These are phyloP conservation scores for Microctenopoma stevenorrisi DNA, from an alignment of 2,797 vertebrate genomes.

Conservation along the genomic window DNA sequence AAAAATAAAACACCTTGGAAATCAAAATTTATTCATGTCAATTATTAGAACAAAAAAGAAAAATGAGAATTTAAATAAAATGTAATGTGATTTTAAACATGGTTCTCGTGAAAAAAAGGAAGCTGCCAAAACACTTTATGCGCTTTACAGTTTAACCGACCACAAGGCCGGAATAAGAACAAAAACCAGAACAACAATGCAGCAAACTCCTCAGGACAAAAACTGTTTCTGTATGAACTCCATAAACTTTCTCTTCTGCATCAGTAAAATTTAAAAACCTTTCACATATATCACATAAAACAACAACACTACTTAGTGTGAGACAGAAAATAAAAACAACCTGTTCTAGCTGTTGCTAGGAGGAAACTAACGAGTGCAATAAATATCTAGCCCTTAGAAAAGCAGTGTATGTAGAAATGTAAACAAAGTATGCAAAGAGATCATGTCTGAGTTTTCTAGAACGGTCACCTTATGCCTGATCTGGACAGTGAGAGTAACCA, in stretches of 20 bases:
- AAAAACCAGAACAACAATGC: slow-evolving; percentile 38
- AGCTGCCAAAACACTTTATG: slow-evolving; percentile 17
- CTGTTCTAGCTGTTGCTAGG: neutral
- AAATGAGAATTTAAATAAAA: neutral
- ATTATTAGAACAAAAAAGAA: slow-evolving; percentile 19
- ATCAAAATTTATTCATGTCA: slow-evolving; percentile 11
- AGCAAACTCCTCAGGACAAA: slow-evolving; percentile 22
- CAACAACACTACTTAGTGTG: neutral
- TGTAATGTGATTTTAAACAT: slow-evolving; percentile 13
- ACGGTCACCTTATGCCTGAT: neutral
- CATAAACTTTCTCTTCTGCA: slow-evolving; percentile 17
- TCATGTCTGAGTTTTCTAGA: neutral
- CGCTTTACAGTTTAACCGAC: slow-evolving; percentile 21
- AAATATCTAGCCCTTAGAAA: neutral
- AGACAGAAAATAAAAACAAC: neutral
- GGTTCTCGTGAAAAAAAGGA: slow-evolving; percentile 13
- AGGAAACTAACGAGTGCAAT: neutral
- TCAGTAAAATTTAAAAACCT: slow-evolving; percentile 21
- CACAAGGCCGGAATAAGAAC: slow-evolving; percentile 24
- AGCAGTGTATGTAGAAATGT: neutral
- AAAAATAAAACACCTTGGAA: slow-evolving; percentile 1
- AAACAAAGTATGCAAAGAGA: neutral
- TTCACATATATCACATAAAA: slow-evolving; percentile 5
- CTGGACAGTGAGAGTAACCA: too few species aligned
- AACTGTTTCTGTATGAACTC: slow-evolving; percentile 6